Base-by-base conservation (phyloP, 2,888 invertebrate genomes). In the Nudaria mundana region DNA sequence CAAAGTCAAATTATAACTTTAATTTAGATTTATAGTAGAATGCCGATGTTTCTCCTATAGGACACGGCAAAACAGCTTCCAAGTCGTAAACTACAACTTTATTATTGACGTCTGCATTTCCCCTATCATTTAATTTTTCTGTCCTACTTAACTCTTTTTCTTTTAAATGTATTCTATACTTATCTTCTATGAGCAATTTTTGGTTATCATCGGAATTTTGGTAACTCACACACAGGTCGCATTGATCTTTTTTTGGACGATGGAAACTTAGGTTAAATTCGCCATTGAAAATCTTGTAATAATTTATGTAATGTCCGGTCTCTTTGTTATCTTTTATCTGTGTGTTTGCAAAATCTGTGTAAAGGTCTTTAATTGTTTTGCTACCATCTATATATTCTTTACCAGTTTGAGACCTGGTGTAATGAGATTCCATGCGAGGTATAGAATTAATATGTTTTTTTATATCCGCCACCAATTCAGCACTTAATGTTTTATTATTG, bases 11-110 rank as follows among this genome's bases (percentile, higher is more conserved):
- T 41, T 38, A 14, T 40, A 39, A 25, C 44, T 44, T 40, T 2
- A 40, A 16, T 44, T 40, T 40, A 3, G 30, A 37, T 25, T 35
- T 33, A 30, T 42, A 40, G 7, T 40, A 45, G 11, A 45, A 45
- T 1, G 44, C 40, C 11, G 40, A 47, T 14, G 38, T 36, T 10
- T 44, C 38, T 12, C 37, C 31, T n/a, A 24, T 23, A 8, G 44
- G 41, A 11, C 37, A 37, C 10, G 30, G 41, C 18, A 40, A 20
- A 5, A 45, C 40, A 14, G 44, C 37, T 30, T 45, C 26, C 8
- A 45, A 37, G 13, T 45, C 44, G 5, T 37, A 40, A 14, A 40
- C 23, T 10, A 23, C 26, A 8, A 37, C 40, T 37, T 23, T 35
- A 10, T 33, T 34, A 26, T 26, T 12, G 14, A 18, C 18, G 4